These are phyloP conservation scores for Anseranas semipalmata DNA, from an alignment of 2,113 vertebrate genomes.

Conservation along the genomic window DNA sequence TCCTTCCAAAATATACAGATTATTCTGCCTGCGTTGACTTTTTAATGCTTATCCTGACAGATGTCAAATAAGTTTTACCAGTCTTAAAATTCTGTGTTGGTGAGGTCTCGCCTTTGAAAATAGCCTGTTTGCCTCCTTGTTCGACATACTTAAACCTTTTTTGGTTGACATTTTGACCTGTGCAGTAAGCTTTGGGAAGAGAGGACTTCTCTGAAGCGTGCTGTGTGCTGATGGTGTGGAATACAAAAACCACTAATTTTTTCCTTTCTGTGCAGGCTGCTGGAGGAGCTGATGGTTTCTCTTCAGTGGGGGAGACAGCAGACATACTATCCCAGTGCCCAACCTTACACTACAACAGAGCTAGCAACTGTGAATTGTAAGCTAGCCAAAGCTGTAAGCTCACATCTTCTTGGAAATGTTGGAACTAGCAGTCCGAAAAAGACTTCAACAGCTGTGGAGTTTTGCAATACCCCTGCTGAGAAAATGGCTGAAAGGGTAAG, in stretches of 20 bases:
- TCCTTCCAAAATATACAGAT: background rate
- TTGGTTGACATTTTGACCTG: background rate
- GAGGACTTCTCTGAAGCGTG: background rate
- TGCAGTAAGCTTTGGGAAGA: background rate
- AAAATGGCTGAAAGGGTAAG: constrained; percentile 97
- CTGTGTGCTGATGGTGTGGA: background rate
- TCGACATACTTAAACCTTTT: background rate
- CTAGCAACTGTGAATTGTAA: constrained; percentile 87
- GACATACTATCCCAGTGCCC: constrained; percentile 88
- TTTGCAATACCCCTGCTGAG: constrained; percentile 91
- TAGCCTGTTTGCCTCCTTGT: background rate
- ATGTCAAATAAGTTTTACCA: background rate
- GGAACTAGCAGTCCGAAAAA: constrained; percentile 71
- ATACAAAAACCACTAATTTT: background rate
- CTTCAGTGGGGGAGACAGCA: constrained; percentile 95
- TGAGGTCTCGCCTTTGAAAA: background rate
- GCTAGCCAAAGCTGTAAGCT: constrained; percentile 87
- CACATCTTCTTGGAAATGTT: constrained; percentile 89
- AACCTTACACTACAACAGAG: constrained; percentile 88
- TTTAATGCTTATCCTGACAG: background rate
- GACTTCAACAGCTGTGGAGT: constrained; percentile 70
- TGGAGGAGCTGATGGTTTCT: constrained; percentile 93
- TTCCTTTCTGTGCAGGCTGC: constrained; percentile 75
- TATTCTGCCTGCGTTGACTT: background rate
- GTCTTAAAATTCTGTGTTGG: background rate